phyloP scores from a whole-genome alignment of 2,797 vertebrate genomes.

The Tolypeutes matacus region DNA sequence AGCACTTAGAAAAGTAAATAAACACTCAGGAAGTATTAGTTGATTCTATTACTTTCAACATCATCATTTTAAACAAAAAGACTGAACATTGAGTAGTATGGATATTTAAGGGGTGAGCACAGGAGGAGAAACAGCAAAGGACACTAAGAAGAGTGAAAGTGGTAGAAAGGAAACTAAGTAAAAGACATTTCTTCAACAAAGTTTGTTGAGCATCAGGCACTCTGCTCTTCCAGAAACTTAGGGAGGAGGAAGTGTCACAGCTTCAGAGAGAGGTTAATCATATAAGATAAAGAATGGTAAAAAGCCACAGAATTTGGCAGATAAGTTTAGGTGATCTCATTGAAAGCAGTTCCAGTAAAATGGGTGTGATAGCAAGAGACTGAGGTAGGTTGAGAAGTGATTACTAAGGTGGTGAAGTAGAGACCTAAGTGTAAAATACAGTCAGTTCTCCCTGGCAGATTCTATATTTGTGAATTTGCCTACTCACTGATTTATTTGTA shows the following conservation, averaged over 20 bases:
- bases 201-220: not conserved
- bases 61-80: conserved; percentile 15
- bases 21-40: not conserved
- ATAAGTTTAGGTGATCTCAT: not conserved
- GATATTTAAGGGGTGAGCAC: not conserved
- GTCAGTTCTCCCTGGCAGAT: too few species aligned
- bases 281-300: not conserved
- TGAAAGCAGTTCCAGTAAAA: not conserved
- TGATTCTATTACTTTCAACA: not conserved
- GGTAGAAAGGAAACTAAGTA: not conserved
- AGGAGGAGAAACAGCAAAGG: conserved; percentile 1
- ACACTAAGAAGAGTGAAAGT: not conserved
- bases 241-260: not conserved
- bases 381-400: not conserved
- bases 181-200: not conserved
- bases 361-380: not conserved
- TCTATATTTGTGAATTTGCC: too few species aligned
- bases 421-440: not conserved
- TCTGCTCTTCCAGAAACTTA: not conserved
- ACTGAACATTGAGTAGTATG: not conserved
- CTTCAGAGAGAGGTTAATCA: not conserved
- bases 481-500: too few species aligned
- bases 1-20: not conserved
- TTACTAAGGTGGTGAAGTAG: not conserved
- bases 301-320: not conserved